Percentiles rank a stretch among this genome's conserved stretches.
phyloP scores from a whole-genome alignment of 2,888 invertebrate species.

The Heliconius erato region DNA sequence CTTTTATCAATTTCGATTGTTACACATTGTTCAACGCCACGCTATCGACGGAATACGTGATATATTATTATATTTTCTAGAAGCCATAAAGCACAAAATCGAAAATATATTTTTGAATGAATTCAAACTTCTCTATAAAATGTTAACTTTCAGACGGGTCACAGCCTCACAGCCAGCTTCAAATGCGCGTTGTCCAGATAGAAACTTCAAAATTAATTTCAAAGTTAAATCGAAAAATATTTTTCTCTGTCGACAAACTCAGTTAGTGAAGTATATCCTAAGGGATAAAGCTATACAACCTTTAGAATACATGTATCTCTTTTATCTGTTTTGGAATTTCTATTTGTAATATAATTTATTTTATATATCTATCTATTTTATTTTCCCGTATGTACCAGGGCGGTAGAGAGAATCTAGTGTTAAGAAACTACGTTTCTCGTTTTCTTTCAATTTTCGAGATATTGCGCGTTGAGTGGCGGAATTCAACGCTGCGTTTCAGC shows the following conservation, averaged over 20 bases:
- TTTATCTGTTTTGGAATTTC: background rate
- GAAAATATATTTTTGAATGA: conserved; percentile 14
- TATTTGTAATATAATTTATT: background rate
- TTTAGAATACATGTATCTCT: conserved; percentile 15
- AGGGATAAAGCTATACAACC: conserved; percentile 34
- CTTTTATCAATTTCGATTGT: background rate
- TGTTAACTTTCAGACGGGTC: conserved; percentile 67
- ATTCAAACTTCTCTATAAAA: conserved; percentile 57
- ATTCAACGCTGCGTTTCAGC: too few relatives aligned
- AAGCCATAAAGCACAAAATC: conserved; percentile 59
- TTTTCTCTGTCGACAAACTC: conserved; percentile 66
- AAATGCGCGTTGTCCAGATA: conserved; percentile 63
- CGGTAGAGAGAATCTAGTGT: too few relatives aligned
- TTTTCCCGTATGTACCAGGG: too few relatives aligned
- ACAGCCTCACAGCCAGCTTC: conserved; percentile 47
- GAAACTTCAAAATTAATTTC: conserved; percentile 81
- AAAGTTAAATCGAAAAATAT: conserved; percentile 81
- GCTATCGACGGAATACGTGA: background rate
- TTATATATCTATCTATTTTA: background rate
- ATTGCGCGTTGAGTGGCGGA: too few relatives aligned
- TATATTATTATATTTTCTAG: conserved; percentile 70
- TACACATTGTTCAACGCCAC: background rate
- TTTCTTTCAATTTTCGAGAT: too few relatives aligned
- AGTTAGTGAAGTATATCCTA: conserved; percentile 51
- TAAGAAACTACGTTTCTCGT: too few relatives aligned